phyloP scores from a whole-genome alignment of 1,140 invertebrate species.

The Micrasema longulum region DNA sequence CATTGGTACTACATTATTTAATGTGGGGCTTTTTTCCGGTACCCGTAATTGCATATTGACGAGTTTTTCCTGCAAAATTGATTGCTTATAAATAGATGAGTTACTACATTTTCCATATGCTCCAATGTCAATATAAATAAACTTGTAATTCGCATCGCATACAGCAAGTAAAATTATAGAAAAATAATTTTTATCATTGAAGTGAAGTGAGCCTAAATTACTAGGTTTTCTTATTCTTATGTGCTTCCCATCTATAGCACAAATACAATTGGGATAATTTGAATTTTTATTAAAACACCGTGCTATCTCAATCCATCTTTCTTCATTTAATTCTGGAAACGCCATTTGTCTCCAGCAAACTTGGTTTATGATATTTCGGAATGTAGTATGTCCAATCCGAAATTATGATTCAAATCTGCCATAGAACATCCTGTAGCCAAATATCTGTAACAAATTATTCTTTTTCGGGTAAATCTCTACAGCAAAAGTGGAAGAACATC shows the following conservation, averaged over 20 bases:
- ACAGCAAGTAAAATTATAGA: constrained; percentile 34
- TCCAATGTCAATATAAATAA: constrained; percentile 41
- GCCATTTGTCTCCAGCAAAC: constrained; percentile 35
- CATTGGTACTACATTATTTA: constrained; percentile 27
- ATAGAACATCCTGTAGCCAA: constrained; percentile 37
- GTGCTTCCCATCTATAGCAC: constrained; percentile 30
- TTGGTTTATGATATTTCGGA: constrained; percentile 21
- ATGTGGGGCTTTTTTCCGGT: constrained; percentile 12
- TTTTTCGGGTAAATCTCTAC: constrained; percentile 27
- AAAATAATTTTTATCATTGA: constrained; percentile 39
- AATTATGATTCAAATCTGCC: constrained; percentile 27
- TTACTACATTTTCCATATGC: constrained; percentile 41
- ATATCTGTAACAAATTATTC: constrained; percentile 38
- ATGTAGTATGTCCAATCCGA: constrained; percentile 31
- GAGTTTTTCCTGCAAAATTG: constrained; percentile 32
- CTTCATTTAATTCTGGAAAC: constrained; percentile 38
- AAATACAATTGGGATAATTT: constrained; percentile 33
- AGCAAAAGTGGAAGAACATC: constrained; percentile 11
- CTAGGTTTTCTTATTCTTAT: constrained; percentile 34
- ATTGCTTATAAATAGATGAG: constrained; percentile 33
- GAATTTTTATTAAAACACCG: constrained; percentile 21
- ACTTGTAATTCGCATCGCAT: constrained; percentile 32
- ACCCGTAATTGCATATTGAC: constrained; percentile 24
- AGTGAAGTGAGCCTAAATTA: constrained; percentile 26
- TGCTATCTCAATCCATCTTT: constrained; percentile 38